phyloP scores from a whole-genome alignment of 2,113 vertebrate genomes.

The Triplophysa tibetana region DNA sequence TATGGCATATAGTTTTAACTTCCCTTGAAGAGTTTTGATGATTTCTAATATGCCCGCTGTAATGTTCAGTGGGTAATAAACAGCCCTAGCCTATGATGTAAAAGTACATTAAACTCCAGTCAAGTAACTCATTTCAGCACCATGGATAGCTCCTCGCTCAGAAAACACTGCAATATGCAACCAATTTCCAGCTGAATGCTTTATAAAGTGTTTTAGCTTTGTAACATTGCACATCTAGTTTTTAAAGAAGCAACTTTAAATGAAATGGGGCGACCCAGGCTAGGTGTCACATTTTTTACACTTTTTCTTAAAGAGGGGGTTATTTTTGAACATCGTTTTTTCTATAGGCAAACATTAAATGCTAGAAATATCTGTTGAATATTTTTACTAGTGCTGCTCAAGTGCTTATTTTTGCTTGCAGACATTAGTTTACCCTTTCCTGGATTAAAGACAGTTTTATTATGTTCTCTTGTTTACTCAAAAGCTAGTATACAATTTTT shows the following conservation, averaged over 20 bases:
- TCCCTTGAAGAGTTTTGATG: neutral
- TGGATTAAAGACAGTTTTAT: too few relatives aligned
- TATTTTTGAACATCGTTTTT: too few relatives aligned
- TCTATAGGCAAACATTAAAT: too few relatives aligned
- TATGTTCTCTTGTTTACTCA: too few relatives aligned
- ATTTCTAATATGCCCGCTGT: neutral
- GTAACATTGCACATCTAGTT: neutral
- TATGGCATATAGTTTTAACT: neutral
- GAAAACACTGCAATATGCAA: neutral
- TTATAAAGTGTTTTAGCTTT: neutral
- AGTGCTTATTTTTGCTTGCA: too few relatives aligned
- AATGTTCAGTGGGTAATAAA: constrained; percentile 1
- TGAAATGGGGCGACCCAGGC: neutral
- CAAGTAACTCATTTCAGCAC: constrained; percentile 18
- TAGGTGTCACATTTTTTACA: too few relatives aligned
- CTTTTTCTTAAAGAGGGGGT: too few relatives aligned
- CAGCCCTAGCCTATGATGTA: neutral
- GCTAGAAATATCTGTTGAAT: too few relatives aligned
- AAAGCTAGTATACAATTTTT: too few relatives aligned
- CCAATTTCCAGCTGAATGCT: neutral
- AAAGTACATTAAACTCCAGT: constrained; percentile 9
- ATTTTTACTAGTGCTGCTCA: too few relatives aligned
- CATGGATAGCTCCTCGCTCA: constrained; percentile 12
- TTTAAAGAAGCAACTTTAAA: neutral
- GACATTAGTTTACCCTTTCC: too few relatives aligned